A percentile compares a stretch with the other conserved stretches of the same genome.
phyloP scores from a whole-genome alignment of 2,797 vertebrate genomes.

The Halcyon leucocephala region DNA sequence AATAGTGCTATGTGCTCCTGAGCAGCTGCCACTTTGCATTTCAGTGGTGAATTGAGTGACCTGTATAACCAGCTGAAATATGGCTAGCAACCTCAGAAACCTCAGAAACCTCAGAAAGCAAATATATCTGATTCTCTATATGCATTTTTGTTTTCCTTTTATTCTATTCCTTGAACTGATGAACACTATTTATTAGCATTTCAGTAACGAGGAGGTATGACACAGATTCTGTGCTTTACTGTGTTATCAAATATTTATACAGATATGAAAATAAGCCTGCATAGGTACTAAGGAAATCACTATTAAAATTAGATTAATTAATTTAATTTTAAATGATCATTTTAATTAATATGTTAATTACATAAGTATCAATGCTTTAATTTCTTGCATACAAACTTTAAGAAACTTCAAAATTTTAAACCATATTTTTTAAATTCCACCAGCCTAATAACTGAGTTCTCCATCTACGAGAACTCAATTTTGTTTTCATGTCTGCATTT shows the following conservation, averaged over 20 bases:
- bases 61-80: background rate
- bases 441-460: background rate
- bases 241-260: background rate
- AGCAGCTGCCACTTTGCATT: background rate
- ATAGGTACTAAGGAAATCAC: background rate
- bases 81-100: background rate
- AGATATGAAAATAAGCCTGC: background rate
- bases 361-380: accelerated
- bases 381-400: background rate
- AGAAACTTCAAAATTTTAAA: background rate
- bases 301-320: background rate
- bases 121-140: background rate
- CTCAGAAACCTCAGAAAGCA: background rate
- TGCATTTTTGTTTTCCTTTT: background rate
- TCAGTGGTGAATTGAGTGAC: background rate
- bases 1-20: background rate
- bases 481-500: background rate
- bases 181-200: background rate
- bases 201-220: background rate
- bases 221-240: background rate
- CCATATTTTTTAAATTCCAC: background rate
- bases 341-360: background rate
- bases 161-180: background rate
- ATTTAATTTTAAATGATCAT: background rate
- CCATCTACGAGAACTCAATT: background rate